Evolutionary conservation across 2,888 invertebrate species (phyloP).

Genomic region (Agriotes lineatus): DNA sequence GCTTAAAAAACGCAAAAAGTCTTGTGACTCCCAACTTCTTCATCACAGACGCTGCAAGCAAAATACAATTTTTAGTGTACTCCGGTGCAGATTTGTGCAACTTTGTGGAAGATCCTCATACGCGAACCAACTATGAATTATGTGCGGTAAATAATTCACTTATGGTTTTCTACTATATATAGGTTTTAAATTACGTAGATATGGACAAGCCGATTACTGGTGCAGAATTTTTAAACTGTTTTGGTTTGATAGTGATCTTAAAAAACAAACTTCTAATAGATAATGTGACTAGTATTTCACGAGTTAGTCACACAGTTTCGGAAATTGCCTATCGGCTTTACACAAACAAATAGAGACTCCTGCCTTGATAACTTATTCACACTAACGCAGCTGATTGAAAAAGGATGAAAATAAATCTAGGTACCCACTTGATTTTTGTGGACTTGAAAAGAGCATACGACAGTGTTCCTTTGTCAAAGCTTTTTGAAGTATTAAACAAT

Average conservation of each 20-base stretch:
- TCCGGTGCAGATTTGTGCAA: conserved; percentile 27
- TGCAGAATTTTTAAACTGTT: conserved; percentile 44
- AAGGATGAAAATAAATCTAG: no score
- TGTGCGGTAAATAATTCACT: conserved; percentile 30
- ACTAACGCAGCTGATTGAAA: no score
- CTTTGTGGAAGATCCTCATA: not conserved
- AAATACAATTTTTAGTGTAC: conserved; percentile 17
- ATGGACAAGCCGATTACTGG: conserved; percentile 45
- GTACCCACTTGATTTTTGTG: no score
- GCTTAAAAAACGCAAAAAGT: not conserved
- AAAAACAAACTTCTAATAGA: not conserved
- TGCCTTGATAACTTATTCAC: no score
- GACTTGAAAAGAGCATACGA: no score
- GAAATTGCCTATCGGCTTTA: no score
- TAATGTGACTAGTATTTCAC: not conserved
- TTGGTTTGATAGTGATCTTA: conserved; percentile 31
- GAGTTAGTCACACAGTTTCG: not conserved
- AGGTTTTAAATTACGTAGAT: conserved; percentile 42
- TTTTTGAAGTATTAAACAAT: no score
- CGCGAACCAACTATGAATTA: not conserved
- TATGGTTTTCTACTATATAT: conserved; percentile 24
- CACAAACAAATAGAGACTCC: no score
- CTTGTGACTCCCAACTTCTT: not conserved
- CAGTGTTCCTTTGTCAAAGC: no score
- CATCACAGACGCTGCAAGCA: not conserved